These are phyloP conservation scores for Pogonus chalceus DNA, from an alignment of 1,140 invertebrate species.

Conservation along the genomic window DNA sequence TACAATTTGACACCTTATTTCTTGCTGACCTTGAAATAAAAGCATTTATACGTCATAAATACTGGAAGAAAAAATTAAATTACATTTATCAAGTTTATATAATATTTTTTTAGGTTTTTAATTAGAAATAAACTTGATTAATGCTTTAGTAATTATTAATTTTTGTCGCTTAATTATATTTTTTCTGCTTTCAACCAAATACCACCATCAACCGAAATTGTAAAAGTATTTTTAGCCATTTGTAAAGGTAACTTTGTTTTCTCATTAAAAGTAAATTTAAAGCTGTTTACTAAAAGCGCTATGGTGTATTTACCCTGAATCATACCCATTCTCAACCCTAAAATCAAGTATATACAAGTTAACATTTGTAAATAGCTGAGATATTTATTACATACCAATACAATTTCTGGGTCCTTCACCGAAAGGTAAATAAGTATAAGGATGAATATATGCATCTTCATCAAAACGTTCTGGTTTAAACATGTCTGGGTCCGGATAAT, in stretches of 20 bases:
- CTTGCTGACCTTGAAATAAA: too few relatives aligned
- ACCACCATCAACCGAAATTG: background rate
- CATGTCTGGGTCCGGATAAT: conserved; percentile 41
- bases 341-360: too few relatives aligned
- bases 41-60: too few relatives aligned
- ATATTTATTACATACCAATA: conserved; percentile 37
- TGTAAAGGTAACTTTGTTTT: background rate
- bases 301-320: background rate
- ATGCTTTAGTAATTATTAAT: too few relatives aligned
- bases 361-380: too few relatives aligned
- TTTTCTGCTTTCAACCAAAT: background rate
- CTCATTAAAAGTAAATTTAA: background rate
- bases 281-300: background rate
- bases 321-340: background rate
- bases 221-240: background rate
- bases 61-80: too few relatives aligned
- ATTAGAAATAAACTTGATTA: too few relatives aligned
- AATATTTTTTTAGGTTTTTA: too few relatives aligned
- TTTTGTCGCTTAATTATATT: background rate
- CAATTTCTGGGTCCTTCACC: conserved; percentile 58
- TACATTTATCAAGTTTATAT: too few relatives aligned
- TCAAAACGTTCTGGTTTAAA: conserved; percentile 50
- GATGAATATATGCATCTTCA: conserved; percentile 39
- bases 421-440: conserved; percentile 54
- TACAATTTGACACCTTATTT: too few relatives aligned